These are phyloP conservation scores for Pygmarrhopalites habei DNA, from an alignment of 1,140 invertebrate species.

Conservation along the genomic window DNA sequence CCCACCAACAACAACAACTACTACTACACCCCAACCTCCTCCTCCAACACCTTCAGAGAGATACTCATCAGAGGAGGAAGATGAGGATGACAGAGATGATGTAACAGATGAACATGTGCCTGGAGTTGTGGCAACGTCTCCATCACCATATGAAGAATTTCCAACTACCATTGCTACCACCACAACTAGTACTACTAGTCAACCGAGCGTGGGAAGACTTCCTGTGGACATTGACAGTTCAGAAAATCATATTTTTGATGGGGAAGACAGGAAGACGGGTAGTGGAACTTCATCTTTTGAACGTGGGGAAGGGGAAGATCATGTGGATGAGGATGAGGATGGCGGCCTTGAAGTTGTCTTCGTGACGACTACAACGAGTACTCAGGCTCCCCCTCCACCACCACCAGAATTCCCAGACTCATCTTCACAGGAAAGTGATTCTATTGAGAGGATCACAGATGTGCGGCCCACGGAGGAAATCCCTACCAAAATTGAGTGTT, in stretches of 20 bases:
- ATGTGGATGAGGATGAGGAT: no score
- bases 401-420: not conserved
- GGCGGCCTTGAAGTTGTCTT: no score
- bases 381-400: conserved; percentile 5
- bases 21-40: not conserved
- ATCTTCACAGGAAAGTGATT: not conserved
- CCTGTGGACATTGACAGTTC: conserved; percentile 11
- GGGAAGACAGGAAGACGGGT: not conserved
- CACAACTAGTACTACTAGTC: no score
- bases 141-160: no score
- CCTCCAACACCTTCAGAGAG: not conserved
- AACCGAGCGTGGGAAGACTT: not conserved
- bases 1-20: not conserved
- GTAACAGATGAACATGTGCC: no score
- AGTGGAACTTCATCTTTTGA: no score
- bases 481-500: conserved; percentile 32
- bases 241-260: conserved; percentile 12
- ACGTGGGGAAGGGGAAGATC: no score
- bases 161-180: no score
- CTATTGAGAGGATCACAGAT: not conserved
- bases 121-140: not conserved
- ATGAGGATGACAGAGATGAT: not conserved
- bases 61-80: conserved; percentile 6
- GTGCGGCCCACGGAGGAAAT: conserved; percentile 7
- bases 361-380: not conserved